A percentile compares a stretch with the other conserved stretches of the same genome.
Evolutionary conservation across 2,888 invertebrate genomes (phyloP).

Genomic region (Acanthosepion esculentum): DNA sequence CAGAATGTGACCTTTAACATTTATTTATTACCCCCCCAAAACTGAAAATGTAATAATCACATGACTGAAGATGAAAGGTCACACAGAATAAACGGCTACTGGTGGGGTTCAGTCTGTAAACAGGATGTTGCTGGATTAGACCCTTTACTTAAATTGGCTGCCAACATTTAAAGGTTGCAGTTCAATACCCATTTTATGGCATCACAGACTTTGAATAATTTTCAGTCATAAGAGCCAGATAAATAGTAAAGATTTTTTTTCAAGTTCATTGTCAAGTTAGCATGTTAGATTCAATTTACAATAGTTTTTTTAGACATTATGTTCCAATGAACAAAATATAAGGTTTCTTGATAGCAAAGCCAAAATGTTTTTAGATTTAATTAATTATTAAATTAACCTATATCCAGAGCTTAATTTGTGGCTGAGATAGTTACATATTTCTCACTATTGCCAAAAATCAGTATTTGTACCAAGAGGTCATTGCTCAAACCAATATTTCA

Average conservation of each 20-base stretch:
- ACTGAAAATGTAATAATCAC: neutral
- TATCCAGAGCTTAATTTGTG: no score
- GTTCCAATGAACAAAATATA: no score
- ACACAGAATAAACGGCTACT: neutral
- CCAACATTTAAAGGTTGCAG: conserved; percentile 16
- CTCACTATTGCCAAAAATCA: no score
- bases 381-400: no score
- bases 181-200: neutral
- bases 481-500: no score
- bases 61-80: conserved; percentile 18
- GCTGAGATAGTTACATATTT: no score
- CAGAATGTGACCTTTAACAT: neutral
- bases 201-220: neutral
- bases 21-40: neutral
- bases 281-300: neutral
- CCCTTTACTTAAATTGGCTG: neutral
- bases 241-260: neutral
- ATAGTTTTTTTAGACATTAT: neutral
- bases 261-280: neutral
- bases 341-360: no score
- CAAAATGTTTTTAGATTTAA: no score
- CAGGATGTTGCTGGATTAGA: neutral
- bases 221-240: neutral
- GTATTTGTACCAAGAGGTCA: no score
- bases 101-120: conserved; percentile 20